A percentile compares a stretch with the other conserved stretches of the same genome.
Evolutionary conservation across 1,140 invertebrate species (phyloP).

Genomic region (Lepidurus arcticus): DNA sequence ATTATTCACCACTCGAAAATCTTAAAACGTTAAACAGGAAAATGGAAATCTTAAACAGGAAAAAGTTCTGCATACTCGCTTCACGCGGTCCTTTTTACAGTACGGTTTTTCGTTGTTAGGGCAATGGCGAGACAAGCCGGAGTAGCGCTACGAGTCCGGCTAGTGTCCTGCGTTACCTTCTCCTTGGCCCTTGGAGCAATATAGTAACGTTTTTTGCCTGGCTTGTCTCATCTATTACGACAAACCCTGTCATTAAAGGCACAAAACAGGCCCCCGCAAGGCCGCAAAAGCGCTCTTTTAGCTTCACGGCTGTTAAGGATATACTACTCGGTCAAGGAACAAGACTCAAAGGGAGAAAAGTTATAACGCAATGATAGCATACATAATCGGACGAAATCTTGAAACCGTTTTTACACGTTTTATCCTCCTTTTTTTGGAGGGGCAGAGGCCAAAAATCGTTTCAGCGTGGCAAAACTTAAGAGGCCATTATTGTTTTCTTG

Average conservation of each 20-base stretch:
- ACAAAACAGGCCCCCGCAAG: background rate
- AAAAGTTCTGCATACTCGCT: no score
- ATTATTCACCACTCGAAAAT: no score
- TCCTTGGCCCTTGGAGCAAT: background rate
- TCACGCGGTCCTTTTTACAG: no score
- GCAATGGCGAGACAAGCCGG: no score
- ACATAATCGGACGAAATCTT: constrained; percentile 3
- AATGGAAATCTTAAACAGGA: no score
- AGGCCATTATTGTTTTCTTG: background rate
- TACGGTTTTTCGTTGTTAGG: no score
- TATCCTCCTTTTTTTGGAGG: background rate
- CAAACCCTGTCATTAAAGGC: constrained; percentile 13
- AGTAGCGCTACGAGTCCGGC: no score
- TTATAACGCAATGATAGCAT: constrained; percentile 19
- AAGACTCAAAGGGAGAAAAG: background rate
- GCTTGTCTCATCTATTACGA: background rate
- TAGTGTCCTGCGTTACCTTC: no score
- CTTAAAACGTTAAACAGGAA: no score
- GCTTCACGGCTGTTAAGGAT: constrained; percentile 4
- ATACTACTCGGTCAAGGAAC: background rate
- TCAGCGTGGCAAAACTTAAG: background rate
- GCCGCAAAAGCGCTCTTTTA: background rate
- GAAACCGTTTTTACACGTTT: constrained; percentile 9
- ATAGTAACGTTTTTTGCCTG: background rate
- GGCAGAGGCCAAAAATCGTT: background rate